A percentile compares a stretch with the other conserved stretches of the same genome.
Conservation (phyloP, 2,113 vertebrate species). For the Bubo bubo region DNA sequence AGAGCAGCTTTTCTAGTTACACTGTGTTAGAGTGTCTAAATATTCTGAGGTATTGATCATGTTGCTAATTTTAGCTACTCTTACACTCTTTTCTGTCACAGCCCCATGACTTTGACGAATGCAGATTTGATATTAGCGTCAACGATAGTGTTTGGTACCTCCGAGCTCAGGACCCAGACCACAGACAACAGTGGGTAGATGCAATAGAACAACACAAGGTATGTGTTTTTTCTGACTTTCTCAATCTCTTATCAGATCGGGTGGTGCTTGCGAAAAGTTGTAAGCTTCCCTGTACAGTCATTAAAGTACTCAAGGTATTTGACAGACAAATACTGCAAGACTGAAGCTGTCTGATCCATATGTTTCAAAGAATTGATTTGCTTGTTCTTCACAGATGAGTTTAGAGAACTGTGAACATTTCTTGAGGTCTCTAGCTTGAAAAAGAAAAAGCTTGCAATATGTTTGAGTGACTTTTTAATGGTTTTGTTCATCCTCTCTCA, state of each 20-base stretch:
- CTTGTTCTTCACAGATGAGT: not conserved
- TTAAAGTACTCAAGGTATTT: not conserved
- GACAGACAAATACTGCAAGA: not conserved
- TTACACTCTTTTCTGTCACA: conserved; percentile 56
- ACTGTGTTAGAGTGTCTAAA: not conserved
- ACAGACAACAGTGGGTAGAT: conserved; percentile 94
- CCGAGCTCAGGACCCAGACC: conserved; percentile 91
- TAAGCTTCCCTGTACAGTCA: not conserved
- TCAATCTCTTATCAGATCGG: not conserved
- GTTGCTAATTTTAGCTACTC: conserved; percentile 24
- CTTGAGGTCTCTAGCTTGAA: not conserved
- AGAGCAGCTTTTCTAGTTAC: not conserved
- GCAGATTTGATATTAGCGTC: conserved; percentile 97
- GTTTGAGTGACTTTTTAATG: not conserved
- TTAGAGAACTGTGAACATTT: not conserved
- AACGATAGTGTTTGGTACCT: conserved; percentile 99
- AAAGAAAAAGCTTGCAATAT: not conserved
- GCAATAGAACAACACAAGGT: conserved; percentile 97
- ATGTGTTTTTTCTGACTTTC: not conserved
- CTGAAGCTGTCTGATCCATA: not conserved
- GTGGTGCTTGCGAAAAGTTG: not conserved
- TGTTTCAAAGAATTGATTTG: not conserved
- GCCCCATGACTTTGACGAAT: conserved; percentile 99
- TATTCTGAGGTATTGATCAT: not conserved
- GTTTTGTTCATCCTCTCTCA: not conserved